Evolutionary conservation across 2,797 vertebrate genomes (phyloP), one percentile per base, ranked within the genome.

Genomic region (Pygocentrus nattereri): DNA sequence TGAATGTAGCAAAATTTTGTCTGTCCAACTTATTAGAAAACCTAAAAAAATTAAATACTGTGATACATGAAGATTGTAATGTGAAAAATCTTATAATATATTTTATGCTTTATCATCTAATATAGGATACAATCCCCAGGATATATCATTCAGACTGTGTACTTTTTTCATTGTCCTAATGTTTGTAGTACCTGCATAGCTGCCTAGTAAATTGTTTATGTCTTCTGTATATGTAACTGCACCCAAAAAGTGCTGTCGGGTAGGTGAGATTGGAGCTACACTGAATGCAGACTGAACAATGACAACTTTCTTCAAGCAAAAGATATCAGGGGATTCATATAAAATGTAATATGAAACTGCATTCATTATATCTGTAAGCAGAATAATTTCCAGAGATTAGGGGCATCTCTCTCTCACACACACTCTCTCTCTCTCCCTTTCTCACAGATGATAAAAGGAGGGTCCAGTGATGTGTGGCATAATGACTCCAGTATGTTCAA

Each of bases 401-500:
- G 25, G 1, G 0, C 25, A 62, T 59, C 27, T 59, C 23, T 10
- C 1, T 23, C 7, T n/a, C 23, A 61, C 0, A 12, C 19, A 68
- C 64, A 38, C 19, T 73, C 30, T 54, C 31, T 13, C 71, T 13
- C 15, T 4, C 25, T 18, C 12, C n/a, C 50, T 38, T 15, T 56
- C 50, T 16, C 18, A 38, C 27, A n/a, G 11, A 6, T 15, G 21
- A 69, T 44, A 44, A 73, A 49, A 21, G 18, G 3, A 25, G 25
- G 11, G 49, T 71, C 19, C 70, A 58, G 30, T 34, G 30, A 4
- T 56, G 19, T 52, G 49, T 4, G 11, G 31, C 50, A 56, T 79
- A 75, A 79, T 75, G 62, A 69, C 47, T 74, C 71, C 34, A 30
- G 62, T 16, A 38, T 23, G 11, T 52, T 62, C 70, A 79, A 25